Evolutionary conservation across 1,140 invertebrate species (phyloP).

Genomic region (Caenorhabditis latens): DNA sequence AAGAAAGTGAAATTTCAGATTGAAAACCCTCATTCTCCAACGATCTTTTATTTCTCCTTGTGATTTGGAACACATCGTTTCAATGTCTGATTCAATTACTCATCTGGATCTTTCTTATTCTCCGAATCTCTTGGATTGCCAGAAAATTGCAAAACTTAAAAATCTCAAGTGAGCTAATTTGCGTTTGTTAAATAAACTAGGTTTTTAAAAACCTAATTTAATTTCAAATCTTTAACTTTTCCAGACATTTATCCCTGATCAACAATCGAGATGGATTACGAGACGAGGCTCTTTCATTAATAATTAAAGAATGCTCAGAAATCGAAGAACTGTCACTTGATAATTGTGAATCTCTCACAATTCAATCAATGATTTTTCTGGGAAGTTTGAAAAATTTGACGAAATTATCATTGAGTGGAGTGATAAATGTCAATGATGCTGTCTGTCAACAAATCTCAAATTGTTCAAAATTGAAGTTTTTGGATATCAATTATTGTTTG

Average conservation of each 20-base stretch:
- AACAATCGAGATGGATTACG: constrained; percentile 31
- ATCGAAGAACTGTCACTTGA: constrained; percentile 6
- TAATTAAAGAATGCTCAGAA: neutral
- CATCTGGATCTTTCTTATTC: constrained; percentile 40
- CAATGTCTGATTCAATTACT: neutral
- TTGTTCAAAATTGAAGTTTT: neutral
- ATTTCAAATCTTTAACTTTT: neutral
- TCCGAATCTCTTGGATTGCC: constrained; percentile 6
- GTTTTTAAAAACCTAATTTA: neutral
- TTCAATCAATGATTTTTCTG: neutral
- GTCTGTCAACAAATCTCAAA: constrained; percentile 5
- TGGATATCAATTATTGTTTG: constrained; percentile 24
- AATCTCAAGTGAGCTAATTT: neutral
- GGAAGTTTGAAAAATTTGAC: constrained; percentile 27
- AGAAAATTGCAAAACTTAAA: constrained; percentile 6
- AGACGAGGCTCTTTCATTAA: neutral
- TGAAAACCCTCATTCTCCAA: constrained; percentile 28
- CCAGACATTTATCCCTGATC: constrained; percentile 14
- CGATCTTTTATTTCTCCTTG: constrained; percentile 36
- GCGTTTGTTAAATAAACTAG: neutral
- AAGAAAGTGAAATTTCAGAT: neutral
- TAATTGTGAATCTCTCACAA: constrained; percentile 16
- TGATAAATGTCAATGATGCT: constrained; percentile 23
- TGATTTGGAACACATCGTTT: constrained; percentile 30
- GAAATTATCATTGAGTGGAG: constrained; percentile 30